phyloP scores from a whole-genome alignment of 92 coral and sea anemone species.

The Isaurus tuberculatus region DNA sequence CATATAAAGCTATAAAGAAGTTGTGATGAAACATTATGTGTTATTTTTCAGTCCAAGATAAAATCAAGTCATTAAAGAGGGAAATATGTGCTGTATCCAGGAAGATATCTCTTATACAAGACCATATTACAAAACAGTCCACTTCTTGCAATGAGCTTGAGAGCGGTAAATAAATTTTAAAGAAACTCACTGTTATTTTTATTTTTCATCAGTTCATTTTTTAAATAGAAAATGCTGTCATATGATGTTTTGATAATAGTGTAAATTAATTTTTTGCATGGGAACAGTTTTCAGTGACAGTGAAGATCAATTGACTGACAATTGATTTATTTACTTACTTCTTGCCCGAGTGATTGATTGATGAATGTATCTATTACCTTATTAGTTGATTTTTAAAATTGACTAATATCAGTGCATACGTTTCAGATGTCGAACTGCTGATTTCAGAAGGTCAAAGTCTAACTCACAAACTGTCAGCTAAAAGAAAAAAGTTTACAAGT shows the following conservation, averaged over 20 bases:
- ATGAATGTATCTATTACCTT: no score
- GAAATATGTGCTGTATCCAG: constrained; percentile 76
- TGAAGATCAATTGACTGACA: no score
- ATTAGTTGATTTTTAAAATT: not conserved
- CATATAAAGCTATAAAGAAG: not conserved
- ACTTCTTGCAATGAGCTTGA: constrained; percentile 57
- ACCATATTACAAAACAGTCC: constrained; percentile 54
- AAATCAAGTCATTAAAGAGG: constrained; percentile 61
- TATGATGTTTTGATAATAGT: no score
- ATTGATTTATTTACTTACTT: no score
- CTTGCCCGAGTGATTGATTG: no score
- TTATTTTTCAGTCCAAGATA: constrained; percentile 57
- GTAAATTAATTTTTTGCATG: no score
- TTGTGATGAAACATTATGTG: not conserved
- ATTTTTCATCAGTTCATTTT: not conserved
- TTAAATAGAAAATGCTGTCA: no score
- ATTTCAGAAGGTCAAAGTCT: constrained; percentile 51
- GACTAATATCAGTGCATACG: not conserved
- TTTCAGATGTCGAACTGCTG: constrained; percentile 58
- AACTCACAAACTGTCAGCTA: constrained; percentile 38
- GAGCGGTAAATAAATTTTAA: constrained; percentile 62
- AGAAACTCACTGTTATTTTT: not conserved
- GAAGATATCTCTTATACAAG: constrained; percentile 67
- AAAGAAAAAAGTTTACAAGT: constrained; percentile 46
- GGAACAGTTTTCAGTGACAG: no score